These are phyloP conservation scores for Coleophora deauratella DNA, from an alignment of 2,888 invertebrate species.

Conservation along the genomic window DNA sequence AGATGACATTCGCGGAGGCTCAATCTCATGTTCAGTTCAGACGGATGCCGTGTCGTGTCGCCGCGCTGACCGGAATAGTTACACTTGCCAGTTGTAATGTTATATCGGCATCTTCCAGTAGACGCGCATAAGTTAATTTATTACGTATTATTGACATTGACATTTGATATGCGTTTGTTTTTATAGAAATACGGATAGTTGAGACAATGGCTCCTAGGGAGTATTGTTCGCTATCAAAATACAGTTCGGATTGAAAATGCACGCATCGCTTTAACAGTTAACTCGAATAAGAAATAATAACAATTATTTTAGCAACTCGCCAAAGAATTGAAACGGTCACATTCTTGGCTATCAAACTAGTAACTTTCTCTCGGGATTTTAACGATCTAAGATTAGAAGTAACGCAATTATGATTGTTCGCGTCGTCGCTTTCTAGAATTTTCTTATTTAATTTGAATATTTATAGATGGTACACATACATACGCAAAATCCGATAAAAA, in stretches of 20 bases:
- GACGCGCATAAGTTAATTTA: background rate
- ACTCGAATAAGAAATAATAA: too few relatives aligned
- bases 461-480: too few relatives aligned
- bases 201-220: conserved; percentile 26
- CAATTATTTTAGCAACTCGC: conserved; percentile 1
- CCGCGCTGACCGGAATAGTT: conserved; percentile 46
- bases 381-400: too few relatives aligned
- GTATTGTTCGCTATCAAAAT: conserved; percentile 12
- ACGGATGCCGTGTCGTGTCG: conserved; percentile 60
- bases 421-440: too few relatives aligned
- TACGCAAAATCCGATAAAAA: too few relatives aligned
- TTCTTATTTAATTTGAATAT: too few relatives aligned
- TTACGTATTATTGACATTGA: background rate
- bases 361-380: too few relatives aligned
- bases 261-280: too few relatives aligned
- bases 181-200: conserved; percentile 23
- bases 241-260: too few relatives aligned
- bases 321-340: too few relatives aligned
- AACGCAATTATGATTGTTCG: too few relatives aligned
- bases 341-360: too few relatives aligned
- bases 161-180: conserved; percentile 18
- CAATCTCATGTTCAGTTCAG: conserved; percentile 66
- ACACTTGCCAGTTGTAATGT: conserved; percentile 37
- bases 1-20: conserved; percentile 68
- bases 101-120: conserved; percentile 29